Base-by-base conservation (phyloP, 2,797 vertebrate species). In the Girardinus metallicus region DNA sequence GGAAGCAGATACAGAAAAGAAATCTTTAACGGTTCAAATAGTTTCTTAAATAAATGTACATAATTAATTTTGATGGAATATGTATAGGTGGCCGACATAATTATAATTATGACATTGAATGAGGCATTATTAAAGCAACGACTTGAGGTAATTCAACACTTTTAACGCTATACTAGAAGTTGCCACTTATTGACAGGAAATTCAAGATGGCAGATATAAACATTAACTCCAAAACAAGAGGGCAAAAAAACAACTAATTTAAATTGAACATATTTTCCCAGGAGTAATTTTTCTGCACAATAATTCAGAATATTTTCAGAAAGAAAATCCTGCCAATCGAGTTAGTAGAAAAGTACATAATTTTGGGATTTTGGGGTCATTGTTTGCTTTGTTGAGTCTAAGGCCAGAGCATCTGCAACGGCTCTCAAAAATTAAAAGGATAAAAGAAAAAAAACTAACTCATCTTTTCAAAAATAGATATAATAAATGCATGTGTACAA, bases 301-400 rank as follows among this genome's bases (percentile, higher is more conserved):
- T 76, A 18, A 78, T 10, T 10, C 39, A 81, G 36, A 43, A 71
- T 21, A 46, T 74, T 76, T 55, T 39, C 16, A 68, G 36, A 13
- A 43, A 39, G 53, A 76, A 76, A 55, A 1, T 34, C 31, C 18
- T 11, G 2, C 16, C 29, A 43, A 64, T 49, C 36, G 73, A 44
- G 46, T 64, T 78, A 13, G 66, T 47, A 57, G 31, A 12, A 73
- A 39, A 41, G 36, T 68, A 41, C 36, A 68, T 26, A 13, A 68
- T 26, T 5, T 41, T 2, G 16, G 72, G 72, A 74, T 26, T 47
- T 41, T 60, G 44, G 43, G 72, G 74, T n/a, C 10, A n/a, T n/a
- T 55, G 26, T n/a, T 55, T n/a, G 12, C 9, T 55, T 12, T n/a
- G 53, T n/a, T n/a, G 53, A 55, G 53, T 55, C 53, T 55, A 55